Conservation (phyloP, 2,888 invertebrate genomes). For the Lutraria lutraria region DNA sequence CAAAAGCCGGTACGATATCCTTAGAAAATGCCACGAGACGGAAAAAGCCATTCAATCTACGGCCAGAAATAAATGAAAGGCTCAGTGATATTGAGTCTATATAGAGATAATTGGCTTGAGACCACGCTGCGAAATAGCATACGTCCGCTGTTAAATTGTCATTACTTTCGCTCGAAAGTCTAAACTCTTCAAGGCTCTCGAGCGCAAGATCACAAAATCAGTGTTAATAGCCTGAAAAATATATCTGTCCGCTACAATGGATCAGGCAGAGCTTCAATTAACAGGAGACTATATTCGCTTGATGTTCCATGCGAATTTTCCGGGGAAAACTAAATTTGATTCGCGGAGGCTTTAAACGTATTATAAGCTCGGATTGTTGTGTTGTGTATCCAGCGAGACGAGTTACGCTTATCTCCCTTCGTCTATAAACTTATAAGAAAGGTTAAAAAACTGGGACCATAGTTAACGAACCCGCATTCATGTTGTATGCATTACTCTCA, state of each 20-base stretch:
- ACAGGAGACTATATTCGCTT: not conserved
- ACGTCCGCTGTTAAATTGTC: conserved; percentile 63
- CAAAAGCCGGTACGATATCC: conserved; percentile 10
- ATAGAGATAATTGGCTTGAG: conserved; percentile 62
- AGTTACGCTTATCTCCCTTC: conserved; percentile 22
- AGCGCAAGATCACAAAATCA: conserved; percentile 50
- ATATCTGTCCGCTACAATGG: conserved; percentile 32
- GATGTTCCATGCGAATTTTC: not conserved
- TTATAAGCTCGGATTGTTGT: not conserved
- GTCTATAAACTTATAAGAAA: not conserved
- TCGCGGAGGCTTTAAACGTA: not conserved
- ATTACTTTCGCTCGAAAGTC: conserved; percentile 63
- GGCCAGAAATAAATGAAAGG: not conserved
- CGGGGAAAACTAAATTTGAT: conserved; percentile 13
- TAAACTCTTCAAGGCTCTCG: conserved; percentile 59
- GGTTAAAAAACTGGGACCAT: too few species aligned
- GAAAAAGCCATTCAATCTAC: conserved; percentile 10
- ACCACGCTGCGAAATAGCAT: conserved; percentile 63
- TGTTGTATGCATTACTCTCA: too few species aligned
- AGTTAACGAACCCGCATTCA: too few species aligned
- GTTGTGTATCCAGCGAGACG: not conserved
- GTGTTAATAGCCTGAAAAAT: conserved; percentile 53
- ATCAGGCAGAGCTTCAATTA: conserved; percentile 37
- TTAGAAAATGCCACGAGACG: conserved; percentile 11
- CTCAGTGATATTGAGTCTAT: conserved; percentile 30